These are phyloP conservation scores for Labeo calbasu DNA, from an alignment of 2,797 vertebrate species.

Conservation along the genomic window DNA sequence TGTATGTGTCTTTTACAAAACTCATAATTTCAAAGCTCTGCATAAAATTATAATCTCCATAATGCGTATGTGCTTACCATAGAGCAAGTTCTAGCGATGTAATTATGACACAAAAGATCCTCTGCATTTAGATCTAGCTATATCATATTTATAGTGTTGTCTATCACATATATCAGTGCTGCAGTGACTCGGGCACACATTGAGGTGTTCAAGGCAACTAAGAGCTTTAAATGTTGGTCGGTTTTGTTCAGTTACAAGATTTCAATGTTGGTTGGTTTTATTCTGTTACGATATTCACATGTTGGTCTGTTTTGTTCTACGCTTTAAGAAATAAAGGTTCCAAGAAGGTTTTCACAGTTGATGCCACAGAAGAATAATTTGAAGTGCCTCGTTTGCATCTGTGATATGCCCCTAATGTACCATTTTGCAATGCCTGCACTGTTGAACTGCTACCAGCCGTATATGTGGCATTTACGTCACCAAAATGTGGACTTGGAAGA, in stretches of 20 bases:
- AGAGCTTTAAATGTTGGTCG: neutral
- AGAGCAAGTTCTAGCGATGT: neutral
- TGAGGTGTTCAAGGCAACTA: neutral
- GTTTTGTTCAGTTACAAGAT: neutral
- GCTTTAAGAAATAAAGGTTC: neutral
- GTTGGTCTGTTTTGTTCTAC: neutral
- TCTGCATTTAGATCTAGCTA: neutral
- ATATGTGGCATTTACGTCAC: neutral
- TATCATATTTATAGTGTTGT: neutral
- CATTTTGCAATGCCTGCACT: slow-evolving; percentile 1
- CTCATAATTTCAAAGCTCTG: neutral
- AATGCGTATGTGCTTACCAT: too few relatives aligned
- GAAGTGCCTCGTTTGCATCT: neutral
- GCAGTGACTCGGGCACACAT: neutral
- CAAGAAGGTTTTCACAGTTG: neutral
- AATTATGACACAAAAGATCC: neutral
- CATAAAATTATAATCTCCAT: neutral
- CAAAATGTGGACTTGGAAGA: slow-evolving; percentile 2
- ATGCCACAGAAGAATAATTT: neutral
- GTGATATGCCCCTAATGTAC: too few relatives aligned
- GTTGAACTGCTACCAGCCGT: neutral
- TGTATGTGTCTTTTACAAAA: neutral
- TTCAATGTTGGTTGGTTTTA: neutral
- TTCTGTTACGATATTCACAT: neutral
- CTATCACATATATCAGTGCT: neutral